Evolutionary conservation across 1,140 invertebrate genomes (phyloP), one percentile per base, ranked within the genome.

Genomic region (Nasonia longicornis): DNA sequence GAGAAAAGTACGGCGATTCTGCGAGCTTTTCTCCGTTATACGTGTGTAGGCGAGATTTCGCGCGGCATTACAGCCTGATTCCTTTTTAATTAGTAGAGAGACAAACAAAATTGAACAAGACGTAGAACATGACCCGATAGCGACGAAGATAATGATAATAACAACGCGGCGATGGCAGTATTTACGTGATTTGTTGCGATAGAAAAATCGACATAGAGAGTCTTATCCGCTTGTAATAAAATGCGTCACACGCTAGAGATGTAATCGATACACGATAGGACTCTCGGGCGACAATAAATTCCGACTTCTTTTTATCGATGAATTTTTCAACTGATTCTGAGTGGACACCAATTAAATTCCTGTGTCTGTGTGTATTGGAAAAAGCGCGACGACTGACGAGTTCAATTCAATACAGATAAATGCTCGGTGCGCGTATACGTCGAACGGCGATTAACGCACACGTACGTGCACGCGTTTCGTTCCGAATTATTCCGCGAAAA

Each of bases 1-100:
- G 69, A 71, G 69, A 71, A 71, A 71, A 71, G 31, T 71, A 35
- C 31, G 69, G 35, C 69, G 16, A 38, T 70, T 20, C 10, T 8
- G 0, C 2, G 16, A 52, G 48, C 48, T 52, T 52, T 52, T 3
- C 2, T 20, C 48, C 42, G 2, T 11, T 52, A 52, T 52, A 14
- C 26, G 26, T 52, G 16, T 52, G 14, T 20, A 52, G 3, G 31
- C 31, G 31, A 35, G 31, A 35, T 35, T 35, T 35, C 31, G 31
- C 31, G 31, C 31, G 38, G 38, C 38, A 42, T 42, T 42, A 42
- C 1, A 42, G 38, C 38, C 38, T 42, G 38, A 42, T 42, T 42
- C 38, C 10, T 10, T 42, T 42, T 7, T 42, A 42, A 42, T 42
- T 42, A 42, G 31, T 35, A 0, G 31, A 35, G 4, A 35, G 38